A percentile compares a stretch with the other conserved stretches of the same genome.
Conservation (phyloP, 2,888 invertebrate species). For the Synanthedon formicaeformis region DNA sequence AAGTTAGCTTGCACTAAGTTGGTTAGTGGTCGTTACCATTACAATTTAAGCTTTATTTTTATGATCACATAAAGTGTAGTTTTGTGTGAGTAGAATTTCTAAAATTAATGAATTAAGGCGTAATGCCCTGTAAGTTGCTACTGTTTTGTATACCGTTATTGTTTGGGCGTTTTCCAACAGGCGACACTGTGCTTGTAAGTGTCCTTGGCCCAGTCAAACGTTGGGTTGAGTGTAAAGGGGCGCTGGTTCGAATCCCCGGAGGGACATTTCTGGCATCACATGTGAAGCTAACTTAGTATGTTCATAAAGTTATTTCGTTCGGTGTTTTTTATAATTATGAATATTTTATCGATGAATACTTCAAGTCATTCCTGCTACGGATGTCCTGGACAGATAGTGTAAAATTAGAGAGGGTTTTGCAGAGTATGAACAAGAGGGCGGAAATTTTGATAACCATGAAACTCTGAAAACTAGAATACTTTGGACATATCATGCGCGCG, state of each 20-base stretch:
- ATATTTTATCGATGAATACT: too few species aligned
- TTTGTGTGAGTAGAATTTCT: constrained; percentile 19
- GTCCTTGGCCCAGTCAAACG: not conserved
- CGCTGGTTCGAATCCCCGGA: not conserved
- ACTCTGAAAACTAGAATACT: too few species aligned
- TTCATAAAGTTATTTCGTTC: not conserved
- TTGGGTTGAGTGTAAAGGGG: not conserved
- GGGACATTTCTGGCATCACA: not conserved
- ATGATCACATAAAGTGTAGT: constrained; percentile 10
- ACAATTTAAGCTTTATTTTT: constrained; percentile 11
- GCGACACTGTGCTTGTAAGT: constrained; percentile 1
- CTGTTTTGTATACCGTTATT: constrained; percentile 54
- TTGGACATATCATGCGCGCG: too few species aligned
- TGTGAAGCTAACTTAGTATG: not conserved
- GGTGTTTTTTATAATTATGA: not conserved
- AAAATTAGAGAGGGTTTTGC: too few species aligned
- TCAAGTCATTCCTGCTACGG: too few species aligned
- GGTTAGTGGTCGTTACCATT: constrained; percentile 4
- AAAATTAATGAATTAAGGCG: constrained; percentile 66
- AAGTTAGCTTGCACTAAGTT: constrained; percentile 49
- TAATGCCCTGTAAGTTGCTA: constrained; percentile 51
- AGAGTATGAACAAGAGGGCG: too few species aligned
- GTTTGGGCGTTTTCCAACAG: constrained; percentile 32
- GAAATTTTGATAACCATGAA: too few species aligned
- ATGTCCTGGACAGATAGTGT: too few species aligned